A percentile compares a stretch with the other conserved stretches of the same genome.
These are phyloP conservation scores for Sebastes taczanowskii DNA, from an alignment of 2,797 vertebrate species.

Conservation along the genomic window DNA sequence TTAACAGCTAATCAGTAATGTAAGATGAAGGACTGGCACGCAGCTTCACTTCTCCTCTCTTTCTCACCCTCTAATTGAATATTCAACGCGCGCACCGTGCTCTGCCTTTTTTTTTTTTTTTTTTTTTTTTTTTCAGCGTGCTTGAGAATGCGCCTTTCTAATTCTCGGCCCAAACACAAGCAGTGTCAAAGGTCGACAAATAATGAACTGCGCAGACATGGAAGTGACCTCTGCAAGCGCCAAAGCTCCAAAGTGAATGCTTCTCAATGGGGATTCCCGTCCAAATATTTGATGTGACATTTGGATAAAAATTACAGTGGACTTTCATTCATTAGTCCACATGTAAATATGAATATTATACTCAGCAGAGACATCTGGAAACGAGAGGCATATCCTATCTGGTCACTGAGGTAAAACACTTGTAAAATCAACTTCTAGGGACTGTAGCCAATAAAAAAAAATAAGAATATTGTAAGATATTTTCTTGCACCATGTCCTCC, in stretches of 20 bases:
- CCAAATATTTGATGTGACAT: slow-evolving; percentile 12
- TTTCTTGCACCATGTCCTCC: neutral
- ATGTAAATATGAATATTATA: neutral
- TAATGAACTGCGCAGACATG: slow-evolving; percentile 96
- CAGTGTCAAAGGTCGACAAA: slow-evolving; percentile 93
- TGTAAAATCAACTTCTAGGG: neutral
- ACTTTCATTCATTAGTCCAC: neutral
- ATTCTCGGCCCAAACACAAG: slow-evolving; percentile 88
- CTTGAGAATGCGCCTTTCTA: slow-evolving; percentile 77
- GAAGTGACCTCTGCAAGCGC: slow-evolving; percentile 75
- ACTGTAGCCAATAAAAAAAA: neutral
- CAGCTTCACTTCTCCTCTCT: slow-evolving; percentile 59
- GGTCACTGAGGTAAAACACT: neutral
- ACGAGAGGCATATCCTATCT: neutral
- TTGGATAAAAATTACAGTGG: slow-evolving; percentile 15
- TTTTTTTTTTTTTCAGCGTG: slow-evolving; percentile 69
- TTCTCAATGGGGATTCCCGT: neutral
- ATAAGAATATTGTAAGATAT: neutral
- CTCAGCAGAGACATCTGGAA: neutral
- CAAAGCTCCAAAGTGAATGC: slow-evolving; percentile 4
- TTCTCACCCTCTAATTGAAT: slow-evolving; percentile 74
- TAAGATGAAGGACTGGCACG: slow-evolving; percentile 76
- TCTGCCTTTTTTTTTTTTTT: slow-evolving; percentile 54
- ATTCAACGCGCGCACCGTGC: slow-evolving; percentile 75
- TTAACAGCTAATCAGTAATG: slow-evolving; percentile 78